Conservation (phyloP, 2,888 invertebrate species). For the Epinotia nisella region DNA sequence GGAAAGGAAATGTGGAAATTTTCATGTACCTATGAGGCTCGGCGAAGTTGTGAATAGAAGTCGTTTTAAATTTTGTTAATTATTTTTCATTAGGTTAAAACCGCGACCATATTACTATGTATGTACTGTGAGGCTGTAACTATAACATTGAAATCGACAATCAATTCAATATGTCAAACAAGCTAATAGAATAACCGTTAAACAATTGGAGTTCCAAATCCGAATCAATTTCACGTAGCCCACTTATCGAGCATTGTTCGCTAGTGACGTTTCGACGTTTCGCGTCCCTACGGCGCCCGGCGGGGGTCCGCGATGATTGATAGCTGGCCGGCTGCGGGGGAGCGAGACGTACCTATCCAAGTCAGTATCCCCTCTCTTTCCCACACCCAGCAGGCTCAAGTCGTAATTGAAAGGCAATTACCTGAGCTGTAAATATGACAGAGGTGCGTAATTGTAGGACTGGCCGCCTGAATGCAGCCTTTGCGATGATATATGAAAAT, state of each 20-base stretch:
- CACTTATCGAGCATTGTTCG: slow-evolving; percentile 82
- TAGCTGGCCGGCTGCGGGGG: slow-evolving; percentile 75
- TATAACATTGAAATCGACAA: slow-evolving; percentile 6
- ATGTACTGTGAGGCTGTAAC: slow-evolving; percentile 29
- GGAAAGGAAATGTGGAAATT: no score
- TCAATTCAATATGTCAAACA: slow-evolving; percentile 48
- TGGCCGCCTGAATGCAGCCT: slow-evolving; percentile 74
- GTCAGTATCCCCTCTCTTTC: slow-evolving; percentile 60
- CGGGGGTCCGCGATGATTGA: slow-evolving; percentile 83
- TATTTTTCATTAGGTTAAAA: background rate
- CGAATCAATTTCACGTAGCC: slow-evolving; percentile 79
- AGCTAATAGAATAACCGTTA: slow-evolving; percentile 64
- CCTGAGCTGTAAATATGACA: slow-evolving; percentile 85
- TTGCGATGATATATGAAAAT: slow-evolving; percentile 79
- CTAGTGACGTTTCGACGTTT: slow-evolving; percentile 77
- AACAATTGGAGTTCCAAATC: slow-evolving; percentile 69
- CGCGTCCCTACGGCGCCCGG: slow-evolving; percentile 80
- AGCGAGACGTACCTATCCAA: slow-evolving; percentile 58
- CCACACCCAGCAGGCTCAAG: slow-evolving; percentile 71
- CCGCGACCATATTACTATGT: background rate
- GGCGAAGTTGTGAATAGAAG: no score
- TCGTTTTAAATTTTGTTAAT: no score
- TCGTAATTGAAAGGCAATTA: slow-evolving; percentile 85
- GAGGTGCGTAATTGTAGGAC: slow-evolving; percentile 83
- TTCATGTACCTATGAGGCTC: no score